Percentiles rank a stretch among this genome's conserved stretches.
phyloP scores from a whole-genome alignment of 1,140 invertebrate genomes.

The Marisa cornuarietis region DNA sequence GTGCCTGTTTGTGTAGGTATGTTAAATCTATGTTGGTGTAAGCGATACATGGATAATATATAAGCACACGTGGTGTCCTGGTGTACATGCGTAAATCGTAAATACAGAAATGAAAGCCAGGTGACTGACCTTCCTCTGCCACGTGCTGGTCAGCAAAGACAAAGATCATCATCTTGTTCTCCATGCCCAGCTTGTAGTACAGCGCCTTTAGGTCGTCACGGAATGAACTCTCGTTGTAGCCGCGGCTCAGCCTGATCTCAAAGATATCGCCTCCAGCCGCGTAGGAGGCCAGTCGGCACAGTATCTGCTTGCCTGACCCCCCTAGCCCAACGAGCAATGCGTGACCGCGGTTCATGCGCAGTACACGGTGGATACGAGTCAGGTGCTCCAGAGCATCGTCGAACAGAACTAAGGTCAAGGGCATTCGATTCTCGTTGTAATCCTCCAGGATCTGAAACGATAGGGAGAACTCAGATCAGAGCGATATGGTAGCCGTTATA shows the following conservation, averaged over 20 bases:
- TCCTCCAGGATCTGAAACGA: slow-evolving; percentile 79
- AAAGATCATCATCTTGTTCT: slow-evolving; percentile 77
- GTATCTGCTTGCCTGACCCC: slow-evolving; percentile 80
- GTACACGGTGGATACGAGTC: slow-evolving; percentile 80
- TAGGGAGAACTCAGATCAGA: slow-evolving; percentile 16
- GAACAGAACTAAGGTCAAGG: slow-evolving; percentile 82
- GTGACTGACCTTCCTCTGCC: slow-evolving; percentile 66
- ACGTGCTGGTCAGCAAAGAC: slow-evolving; percentile 82
- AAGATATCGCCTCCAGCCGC: slow-evolving; percentile 76
- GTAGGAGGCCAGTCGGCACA: slow-evolving; percentile 53
- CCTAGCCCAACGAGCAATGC: slow-evolving; percentile 83
- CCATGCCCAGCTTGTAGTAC: slow-evolving; percentile 77
- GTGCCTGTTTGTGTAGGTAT: neutral
- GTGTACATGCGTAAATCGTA: no score
- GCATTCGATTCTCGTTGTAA: slow-evolving; percentile 74
- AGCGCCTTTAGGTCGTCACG: slow-evolving; percentile 84
- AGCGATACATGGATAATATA: no score
- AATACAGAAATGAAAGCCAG: no score
- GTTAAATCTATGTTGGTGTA: no score
- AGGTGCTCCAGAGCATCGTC: slow-evolving; percentile 88
- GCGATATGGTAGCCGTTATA: neutral
- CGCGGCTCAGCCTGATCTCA: slow-evolving; percentile 79
- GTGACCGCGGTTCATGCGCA: slow-evolving; percentile 83
- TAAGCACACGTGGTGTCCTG: no score
- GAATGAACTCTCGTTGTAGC: slow-evolving; percentile 82